Evolutionary conservation across 2,113 vertebrate genomes (phyloP), one percentile per base, ranked within the genome.

Genomic region (Chlorodrepanis virens): DNA sequence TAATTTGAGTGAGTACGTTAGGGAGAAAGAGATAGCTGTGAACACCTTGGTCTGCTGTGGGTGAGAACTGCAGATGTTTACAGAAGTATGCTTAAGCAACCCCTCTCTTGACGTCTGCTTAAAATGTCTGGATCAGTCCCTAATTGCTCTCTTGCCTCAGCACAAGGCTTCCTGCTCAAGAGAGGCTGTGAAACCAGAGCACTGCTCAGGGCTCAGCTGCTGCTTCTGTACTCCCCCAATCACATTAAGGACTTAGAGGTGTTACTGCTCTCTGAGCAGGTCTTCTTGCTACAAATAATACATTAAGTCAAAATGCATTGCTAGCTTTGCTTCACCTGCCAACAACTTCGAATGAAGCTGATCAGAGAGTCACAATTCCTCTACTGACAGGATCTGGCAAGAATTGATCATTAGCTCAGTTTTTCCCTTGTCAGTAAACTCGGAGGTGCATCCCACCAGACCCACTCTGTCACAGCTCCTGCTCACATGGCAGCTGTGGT

Each of bases 371-470:
- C 27, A 21, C 13, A 52, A 27, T 59, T 75, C 63, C 63, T 91
- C 50, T 59, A 9, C 27, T 83, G 82, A 90, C 35, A 83, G 59
- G 21, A 52, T 88, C 87, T 96, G 94, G 89, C 93, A 94, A 67
- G 68, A 70, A 47, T 6, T 52, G 39, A 77, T 94, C 77, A 87
- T 93, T 96, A 95, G 52, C 52, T 95, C 70, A 80, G 67, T 23
- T 91, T 93, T 88, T 37, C 39, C 71, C 40, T 33, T 74, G 81
- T 81, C 87, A 81, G 39, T 83, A 67, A 94, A 85, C 84, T 86
- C 33, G 19, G 82, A 85, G 59, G 82, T 74, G 39, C 0, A 0
- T 95, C 75, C 87, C 91, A 69, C 22, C n/a, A 82, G 93, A 77
- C 52, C 29, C 0, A 0, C 52, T 85, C 56, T 74, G 69, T 82